Evolutionary conservation across 1,140 invertebrate genomes (phyloP).

Genomic region (Drosophila varians): DNA sequence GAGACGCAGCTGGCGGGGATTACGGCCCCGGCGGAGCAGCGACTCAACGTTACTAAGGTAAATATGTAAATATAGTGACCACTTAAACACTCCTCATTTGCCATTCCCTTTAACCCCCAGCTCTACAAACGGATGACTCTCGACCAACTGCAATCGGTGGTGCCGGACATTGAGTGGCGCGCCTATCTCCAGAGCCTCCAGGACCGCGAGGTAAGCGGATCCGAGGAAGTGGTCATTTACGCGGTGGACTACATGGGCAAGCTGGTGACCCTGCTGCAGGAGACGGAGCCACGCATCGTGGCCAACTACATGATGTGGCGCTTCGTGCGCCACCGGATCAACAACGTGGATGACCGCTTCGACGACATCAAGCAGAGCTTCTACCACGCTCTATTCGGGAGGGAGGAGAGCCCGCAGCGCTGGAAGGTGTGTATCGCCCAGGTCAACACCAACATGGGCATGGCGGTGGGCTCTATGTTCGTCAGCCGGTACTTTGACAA

Average conservation of each 20-base stretch:
- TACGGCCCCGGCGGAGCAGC: constrained; percentile 88
- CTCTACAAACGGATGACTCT: constrained; percentile 92
- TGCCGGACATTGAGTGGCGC: constrained; percentile 92
- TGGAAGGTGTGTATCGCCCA: constrained; percentile 93
- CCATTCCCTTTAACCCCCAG: background rate
- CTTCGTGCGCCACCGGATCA: constrained; percentile 93
- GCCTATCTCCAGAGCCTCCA: constrained; percentile 89
- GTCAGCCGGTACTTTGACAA: constrained; percentile 94
- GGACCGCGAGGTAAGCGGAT: constrained; percentile 88
- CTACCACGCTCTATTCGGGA: constrained; percentile 87
- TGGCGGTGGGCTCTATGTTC: constrained; percentile 97
- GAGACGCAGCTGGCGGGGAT: constrained; percentile 89
- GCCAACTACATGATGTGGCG: constrained; percentile 93
- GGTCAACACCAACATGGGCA: constrained; percentile 95
- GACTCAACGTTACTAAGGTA: constrained; percentile 87
- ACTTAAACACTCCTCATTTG: no score
- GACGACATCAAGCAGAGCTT: constrained; percentile 88
- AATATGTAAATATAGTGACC: background rate
- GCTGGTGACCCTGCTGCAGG: constrained; percentile 83
- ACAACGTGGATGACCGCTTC: constrained; percentile 93
- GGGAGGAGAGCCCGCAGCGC: constrained; percentile 94
- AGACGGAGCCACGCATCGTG: constrained; percentile 84
- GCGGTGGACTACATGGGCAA: constrained; percentile 84
- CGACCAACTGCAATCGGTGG: constrained; percentile 86
- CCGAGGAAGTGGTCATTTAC: constrained; percentile 83